phyloP scores from a whole-genome alignment of 2,113 vertebrate genomes.

The Sakesphorus luctuosus region DNA sequence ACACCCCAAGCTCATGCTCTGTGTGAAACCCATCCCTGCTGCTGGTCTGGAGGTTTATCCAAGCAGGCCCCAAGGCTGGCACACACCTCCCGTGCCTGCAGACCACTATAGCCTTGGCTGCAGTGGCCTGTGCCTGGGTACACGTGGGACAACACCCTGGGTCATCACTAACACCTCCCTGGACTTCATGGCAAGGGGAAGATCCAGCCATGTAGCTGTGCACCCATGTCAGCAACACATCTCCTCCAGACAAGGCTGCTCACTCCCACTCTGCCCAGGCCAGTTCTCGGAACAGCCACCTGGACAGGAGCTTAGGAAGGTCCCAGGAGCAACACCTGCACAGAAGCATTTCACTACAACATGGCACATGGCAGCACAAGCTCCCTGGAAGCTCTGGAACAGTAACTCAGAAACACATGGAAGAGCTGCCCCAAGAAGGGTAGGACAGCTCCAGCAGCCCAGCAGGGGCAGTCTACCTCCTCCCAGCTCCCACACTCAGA shows the following conservation, averaged over 20 bases:
- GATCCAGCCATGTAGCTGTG: fast-evolving
- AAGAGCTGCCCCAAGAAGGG: neutral
- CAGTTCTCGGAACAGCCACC: neutral
- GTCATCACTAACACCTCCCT: neutral
- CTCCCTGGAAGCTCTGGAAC: neutral
- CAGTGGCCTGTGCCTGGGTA: neutral
- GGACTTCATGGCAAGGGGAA: neutral
- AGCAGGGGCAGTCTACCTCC: neutral
- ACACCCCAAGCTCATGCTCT: neutral
- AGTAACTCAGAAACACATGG: neutral
- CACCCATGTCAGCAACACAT: fast-evolving
- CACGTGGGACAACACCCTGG: fast-evolving
- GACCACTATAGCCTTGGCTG: fast-evolving
- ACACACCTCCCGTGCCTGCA: neutral
- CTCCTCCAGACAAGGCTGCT: neutral
- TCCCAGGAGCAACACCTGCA: neutral
- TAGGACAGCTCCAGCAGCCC: neutral
- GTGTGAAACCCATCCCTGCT: neutral
- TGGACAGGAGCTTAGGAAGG: neutral
- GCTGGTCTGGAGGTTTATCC: neutral
- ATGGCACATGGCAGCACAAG: fast-evolving
- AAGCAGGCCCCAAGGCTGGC: neutral
- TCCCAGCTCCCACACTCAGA: neutral
- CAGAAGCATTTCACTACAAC: fast-evolving
- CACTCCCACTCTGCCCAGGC: neutral